Conservation (phyloP, 2,113 vertebrate species). For the Galbula dea region DNA sequence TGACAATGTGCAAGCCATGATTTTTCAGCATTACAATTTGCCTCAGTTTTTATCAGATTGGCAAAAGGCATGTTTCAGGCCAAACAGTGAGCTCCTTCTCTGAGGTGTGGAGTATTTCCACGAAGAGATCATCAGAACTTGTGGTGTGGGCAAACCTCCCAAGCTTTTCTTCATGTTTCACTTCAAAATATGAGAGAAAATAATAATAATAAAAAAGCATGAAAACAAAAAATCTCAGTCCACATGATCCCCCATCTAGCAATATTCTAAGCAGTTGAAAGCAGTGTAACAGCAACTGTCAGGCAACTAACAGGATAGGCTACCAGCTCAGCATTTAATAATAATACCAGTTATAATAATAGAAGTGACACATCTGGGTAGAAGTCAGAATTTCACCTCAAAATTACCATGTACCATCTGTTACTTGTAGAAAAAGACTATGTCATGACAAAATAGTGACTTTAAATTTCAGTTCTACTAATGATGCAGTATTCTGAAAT, state of each 20-base stretch:
- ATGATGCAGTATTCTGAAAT: neutral
- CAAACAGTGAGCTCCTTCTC: neutral
- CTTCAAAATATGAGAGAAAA: neutral
- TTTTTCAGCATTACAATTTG: neutral
- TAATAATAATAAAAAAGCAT: neutral
- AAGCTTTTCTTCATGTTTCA: neutral
- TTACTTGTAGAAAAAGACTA: neutral
- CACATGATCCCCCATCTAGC: neutral
- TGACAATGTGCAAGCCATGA: neutral
- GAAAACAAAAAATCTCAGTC: neutral
- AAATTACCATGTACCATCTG: neutral
- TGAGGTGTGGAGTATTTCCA: neutral
- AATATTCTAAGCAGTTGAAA: neutral
- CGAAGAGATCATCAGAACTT: neutral
- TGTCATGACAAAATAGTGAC: neutral
- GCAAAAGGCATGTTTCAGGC: neutral
- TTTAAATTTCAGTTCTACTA: neutral
- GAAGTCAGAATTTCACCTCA: neutral
- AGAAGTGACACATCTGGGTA: neutral
- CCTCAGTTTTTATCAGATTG: neutral
- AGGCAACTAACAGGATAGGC: neutral
- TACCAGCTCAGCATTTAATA: slow-evolving; percentile 17
- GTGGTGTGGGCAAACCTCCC: neutral
- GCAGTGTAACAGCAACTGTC: neutral
- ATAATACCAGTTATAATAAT: neutral